Evolutionary conservation across 2,797 vertebrate genomes (phyloP).

Genomic region (Triplophysa bombifrons): DNA sequence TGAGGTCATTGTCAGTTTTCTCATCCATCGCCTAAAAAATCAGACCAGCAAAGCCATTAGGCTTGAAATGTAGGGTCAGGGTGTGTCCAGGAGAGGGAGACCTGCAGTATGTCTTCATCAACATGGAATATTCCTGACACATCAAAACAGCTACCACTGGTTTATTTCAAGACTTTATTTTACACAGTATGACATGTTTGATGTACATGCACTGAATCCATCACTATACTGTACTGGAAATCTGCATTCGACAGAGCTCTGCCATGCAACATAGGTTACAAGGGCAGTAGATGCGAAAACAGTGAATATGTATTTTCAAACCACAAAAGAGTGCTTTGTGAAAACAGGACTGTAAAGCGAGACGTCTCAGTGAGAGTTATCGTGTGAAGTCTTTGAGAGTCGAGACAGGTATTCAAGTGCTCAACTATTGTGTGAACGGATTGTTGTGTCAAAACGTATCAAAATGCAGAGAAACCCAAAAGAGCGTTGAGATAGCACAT

Average conservation of each 20-base stretch:
- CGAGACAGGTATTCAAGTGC: conserved; percentile 32
- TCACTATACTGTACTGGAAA: background rate
- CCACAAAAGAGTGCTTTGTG: conserved; percentile 23
- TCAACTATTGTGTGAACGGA: conserved; percentile 48
- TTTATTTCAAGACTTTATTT: background rate
- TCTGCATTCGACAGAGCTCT: background rate
- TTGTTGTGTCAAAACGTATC: conserved; percentile 41
- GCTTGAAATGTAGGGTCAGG: conserved; percentile 47
- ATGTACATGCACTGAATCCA: background rate
- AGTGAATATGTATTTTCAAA: conserved; percentile 20
- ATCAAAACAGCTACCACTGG: background rate
- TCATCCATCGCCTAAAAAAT: conserved; percentile 7
- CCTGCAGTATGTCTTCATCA: conserved; percentile 32
- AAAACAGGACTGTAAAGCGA: conserved; percentile 42
- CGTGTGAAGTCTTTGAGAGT: conserved; percentile 40
- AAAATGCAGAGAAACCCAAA: conserved; percentile 40
- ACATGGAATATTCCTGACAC: background rate
- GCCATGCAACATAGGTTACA: conserved; percentile 10
- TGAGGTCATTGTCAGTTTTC: conserved; percentile 34
- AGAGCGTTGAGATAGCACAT: conserved; percentile 3
- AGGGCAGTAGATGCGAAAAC: conserved; percentile 38
- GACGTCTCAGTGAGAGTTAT: conserved; percentile 28
- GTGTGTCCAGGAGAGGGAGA: conserved; percentile 68
- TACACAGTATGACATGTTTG: background rate
- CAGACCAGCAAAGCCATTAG: background rate